Evolutionary conservation across 2,113 vertebrate species (phyloP), one percentile per base, ranked within the genome.

Genomic region (Pseudorasbora parva): DNA sequence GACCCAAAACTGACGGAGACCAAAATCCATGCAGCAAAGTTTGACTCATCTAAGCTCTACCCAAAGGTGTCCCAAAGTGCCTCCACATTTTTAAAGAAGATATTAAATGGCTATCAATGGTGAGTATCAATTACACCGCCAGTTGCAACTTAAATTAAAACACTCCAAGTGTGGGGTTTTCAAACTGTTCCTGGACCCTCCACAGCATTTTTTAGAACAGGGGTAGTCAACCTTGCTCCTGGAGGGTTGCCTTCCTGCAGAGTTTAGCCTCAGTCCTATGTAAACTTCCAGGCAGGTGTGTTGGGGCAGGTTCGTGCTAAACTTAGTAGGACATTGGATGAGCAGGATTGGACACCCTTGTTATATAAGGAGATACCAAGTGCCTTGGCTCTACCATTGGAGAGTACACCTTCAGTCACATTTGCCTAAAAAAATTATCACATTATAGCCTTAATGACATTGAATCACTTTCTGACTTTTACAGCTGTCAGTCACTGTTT

Each of bases 31-130:
- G 93, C 94, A 59, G 96, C 96, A 0, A 97, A 95, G 88, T 98
- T 97, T 84, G 97, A 98, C 91, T 95, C 94, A 54, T 95, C 93
- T 47, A 97, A 95, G 92, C 91, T 98, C 19, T 98, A 97, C 91
- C 94, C 96, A 68, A 99, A 99, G 0, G 96, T 96, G 79, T 99
- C 98, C 2, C 98, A 99, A 93, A 97, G 95, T 69, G 97, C 97
- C 87, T 95, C 95, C 14, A 94, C 95, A 82, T 98, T 99, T 91
- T 93, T 99, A 87, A 95, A 97, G 88, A 99, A 98, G 91, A 94
- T 95, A 90, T 94, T 99, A 66, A 94, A 95, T n/a, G 94, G 96
- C 71, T 96, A 96, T 60, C 96, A 96, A 76, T 98, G 97, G 98
- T 99, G 86, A 96, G 94, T 90, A n/a, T 15, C 7, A 8, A 15